Percentiles rank a stretch among this genome's conserved stretches.
phyloP scores from a whole-genome alignment of 1,140 invertebrate genomes.

The Periplaneta americana region DNA sequence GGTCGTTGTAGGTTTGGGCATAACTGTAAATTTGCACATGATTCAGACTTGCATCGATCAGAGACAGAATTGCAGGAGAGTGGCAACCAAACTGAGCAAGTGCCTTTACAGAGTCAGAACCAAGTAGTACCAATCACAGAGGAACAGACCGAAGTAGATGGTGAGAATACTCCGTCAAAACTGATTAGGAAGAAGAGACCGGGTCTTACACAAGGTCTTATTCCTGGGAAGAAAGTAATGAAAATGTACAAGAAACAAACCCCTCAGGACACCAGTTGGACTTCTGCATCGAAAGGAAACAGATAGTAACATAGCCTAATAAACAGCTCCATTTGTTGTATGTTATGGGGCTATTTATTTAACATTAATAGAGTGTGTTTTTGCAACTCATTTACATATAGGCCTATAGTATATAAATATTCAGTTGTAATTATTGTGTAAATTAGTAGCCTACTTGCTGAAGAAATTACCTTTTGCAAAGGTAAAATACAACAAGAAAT shows the following conservation, averaged over 20 bases:
- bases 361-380: neutral
- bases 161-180: constrained; percentile 20
- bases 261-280: constrained; percentile 42
- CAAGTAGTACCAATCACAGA: constrained; percentile 33
- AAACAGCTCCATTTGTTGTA: neutral
- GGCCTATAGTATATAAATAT: neutral
- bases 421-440: neutral
- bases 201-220: constrained; percentile 66
- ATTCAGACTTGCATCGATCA: constrained; percentile 68
- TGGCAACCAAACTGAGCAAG: constrained; percentile 30
- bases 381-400: no score
- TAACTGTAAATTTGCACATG: constrained; percentile 89
- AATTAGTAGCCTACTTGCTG: no score
- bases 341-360: neutral
- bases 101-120: constrained; percentile 16
- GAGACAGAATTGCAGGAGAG: constrained; percentile 48
- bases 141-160: constrained; percentile 46
- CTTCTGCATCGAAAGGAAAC: constrained; percentile 22
- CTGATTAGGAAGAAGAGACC: constrained; percentile 64
- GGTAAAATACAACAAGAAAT: neutral
- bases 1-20: constrained; percentile 86
- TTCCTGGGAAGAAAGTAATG: constrained; percentile 80
- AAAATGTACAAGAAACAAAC: constrained; percentile 65
- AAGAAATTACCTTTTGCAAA: neutral
- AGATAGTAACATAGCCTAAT: neutral